A percentile compares a stretch with the other conserved stretches of the same genome.
phyloP scores from a whole-genome alignment of 2,888 invertebrate genomes.

The Trachelus tabidus region DNA sequence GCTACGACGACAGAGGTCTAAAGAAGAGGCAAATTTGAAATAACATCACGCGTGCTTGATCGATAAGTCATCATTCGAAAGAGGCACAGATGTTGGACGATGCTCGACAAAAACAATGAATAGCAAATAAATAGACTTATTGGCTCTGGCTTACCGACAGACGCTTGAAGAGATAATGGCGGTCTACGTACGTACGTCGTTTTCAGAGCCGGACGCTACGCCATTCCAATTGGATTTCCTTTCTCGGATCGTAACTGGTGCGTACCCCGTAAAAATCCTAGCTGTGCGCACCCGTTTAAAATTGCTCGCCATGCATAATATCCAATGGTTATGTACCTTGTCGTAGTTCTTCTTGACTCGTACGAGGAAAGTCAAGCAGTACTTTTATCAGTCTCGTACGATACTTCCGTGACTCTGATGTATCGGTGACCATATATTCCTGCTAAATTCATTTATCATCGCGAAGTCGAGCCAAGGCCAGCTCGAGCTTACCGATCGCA shows the following conservation, averaged over 20 bases:
- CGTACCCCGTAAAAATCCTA: slow-evolving; percentile 8
- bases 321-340: not conserved
- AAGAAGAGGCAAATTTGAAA: not conserved
- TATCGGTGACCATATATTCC: not conserved
- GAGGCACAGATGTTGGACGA: not conserved
- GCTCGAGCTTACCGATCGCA: not conserved
- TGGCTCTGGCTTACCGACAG: slow-evolving; percentile 3
- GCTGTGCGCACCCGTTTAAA: not conserved
- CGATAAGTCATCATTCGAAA: not conserved
- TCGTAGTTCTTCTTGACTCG: not conserved
- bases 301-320: not conserved
- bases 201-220: slow-evolving; percentile 9
- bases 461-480: not conserved
- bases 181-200: slow-evolving; percentile 10
- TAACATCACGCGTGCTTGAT: not conserved
- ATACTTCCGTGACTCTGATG: not conserved
- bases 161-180: slow-evolving; percentile 16
- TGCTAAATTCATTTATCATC: not conserved
- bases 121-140: not conserved
- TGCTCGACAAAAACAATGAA: slow-evolving; percentile 12
- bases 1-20: not conserved
- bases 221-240: slow-evolving; percentile 21
- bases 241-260: slow-evolving; percentile 30
- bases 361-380: not conserved
- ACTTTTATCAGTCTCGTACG: not conserved